These are phyloP conservation scores for Liopterus haemorrhoidalis DNA, from an alignment of 2,888 invertebrate species.

Conservation along the genomic window DNA sequence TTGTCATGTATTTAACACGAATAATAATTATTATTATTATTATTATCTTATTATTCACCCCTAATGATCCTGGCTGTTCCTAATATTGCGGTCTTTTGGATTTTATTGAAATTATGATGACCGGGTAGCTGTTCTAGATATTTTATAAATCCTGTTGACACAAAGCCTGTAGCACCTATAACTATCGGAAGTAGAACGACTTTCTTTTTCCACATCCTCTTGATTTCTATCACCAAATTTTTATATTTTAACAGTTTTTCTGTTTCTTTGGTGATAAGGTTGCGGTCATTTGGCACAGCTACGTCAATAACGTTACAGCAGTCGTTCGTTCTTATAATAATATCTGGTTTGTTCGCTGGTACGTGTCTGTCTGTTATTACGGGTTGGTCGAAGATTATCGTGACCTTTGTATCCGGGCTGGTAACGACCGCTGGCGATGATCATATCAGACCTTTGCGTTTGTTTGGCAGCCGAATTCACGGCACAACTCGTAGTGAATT, in stretches of 20 bases:
- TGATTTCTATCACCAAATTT: background rate
- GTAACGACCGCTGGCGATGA: background rate
- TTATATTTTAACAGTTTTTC: background rate
- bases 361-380: background rate
- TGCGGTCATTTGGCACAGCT: background rate
- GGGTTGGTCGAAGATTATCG: background rate
- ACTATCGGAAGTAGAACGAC: background rate
- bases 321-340: too few relatives aligned
- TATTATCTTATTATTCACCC: too few relatives aligned
- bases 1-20: too few relatives aligned
- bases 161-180: background rate
- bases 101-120: background rate
- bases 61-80: too few relatives aligned
- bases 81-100: background rate
- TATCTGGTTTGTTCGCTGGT: background rate
- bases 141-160: background rate
- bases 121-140: background rate
- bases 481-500: constrained; percentile 8
- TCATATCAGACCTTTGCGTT: background rate
- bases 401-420: background rate
- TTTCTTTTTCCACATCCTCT: background rate
- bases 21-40: too few relatives aligned
- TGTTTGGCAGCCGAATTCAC: background rate
- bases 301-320: background rate
- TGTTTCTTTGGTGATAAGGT: background rate